phyloP scores from a whole-genome alignment of 1,140 invertebrate species.

The Ips typographus region DNA sequence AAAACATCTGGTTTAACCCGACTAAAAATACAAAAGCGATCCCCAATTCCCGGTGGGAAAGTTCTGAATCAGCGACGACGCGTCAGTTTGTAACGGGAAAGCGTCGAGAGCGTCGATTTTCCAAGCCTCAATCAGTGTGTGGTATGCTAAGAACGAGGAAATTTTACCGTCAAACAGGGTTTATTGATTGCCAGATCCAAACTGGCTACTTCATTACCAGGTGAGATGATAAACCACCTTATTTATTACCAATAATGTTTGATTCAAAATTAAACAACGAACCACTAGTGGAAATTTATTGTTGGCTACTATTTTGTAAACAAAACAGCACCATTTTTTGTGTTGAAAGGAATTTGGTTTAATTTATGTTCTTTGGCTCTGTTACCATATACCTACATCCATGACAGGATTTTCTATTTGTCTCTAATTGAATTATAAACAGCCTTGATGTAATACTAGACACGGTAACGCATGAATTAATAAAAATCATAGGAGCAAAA shows the following conservation, averaged over 20 bases:
- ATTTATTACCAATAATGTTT: not conserved
- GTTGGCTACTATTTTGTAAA: not conserved
- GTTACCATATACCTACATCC: not conserved
- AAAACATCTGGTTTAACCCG: too few species aligned
- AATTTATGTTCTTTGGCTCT: not conserved
- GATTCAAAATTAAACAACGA: not conserved
- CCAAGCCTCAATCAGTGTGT: not conserved
- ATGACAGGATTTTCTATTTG: too few species aligned
- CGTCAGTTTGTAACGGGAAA: not conserved
- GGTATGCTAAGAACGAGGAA: not conserved
- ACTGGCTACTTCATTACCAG: not conserved
- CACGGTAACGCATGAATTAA: too few species aligned
- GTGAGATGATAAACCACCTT: not conserved
- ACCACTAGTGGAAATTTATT: not conserved
- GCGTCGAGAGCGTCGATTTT: slow-evolving; percentile 1
- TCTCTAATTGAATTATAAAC: too few species aligned
- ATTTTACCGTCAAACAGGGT: not conserved
- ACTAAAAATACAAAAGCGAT: too few species aligned
- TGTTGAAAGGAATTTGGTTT: not conserved
- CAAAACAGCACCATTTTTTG: not conserved
- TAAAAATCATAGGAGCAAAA: too few species aligned
- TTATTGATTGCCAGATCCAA: not conserved
- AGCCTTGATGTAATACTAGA: too few species aligned
- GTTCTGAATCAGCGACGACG: not conserved
- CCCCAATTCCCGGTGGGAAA: not conserved